Evolutionary conservation across 2,113 vertebrate species (phyloP).

Genomic region (Cebidichthys violaceus): DNA sequence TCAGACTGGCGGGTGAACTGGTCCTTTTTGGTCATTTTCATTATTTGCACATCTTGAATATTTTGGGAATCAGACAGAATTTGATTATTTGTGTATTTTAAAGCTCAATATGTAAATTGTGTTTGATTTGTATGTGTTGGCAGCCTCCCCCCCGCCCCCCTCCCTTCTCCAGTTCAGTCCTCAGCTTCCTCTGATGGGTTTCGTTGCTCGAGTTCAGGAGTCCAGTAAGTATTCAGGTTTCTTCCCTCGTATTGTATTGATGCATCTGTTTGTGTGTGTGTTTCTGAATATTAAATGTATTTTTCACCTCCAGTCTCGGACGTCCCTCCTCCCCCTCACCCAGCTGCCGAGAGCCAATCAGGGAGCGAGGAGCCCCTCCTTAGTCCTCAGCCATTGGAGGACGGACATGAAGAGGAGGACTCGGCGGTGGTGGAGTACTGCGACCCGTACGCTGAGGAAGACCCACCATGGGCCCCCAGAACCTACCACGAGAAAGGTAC

Average conservation of each 20-base stretch:
- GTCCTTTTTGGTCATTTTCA: background rate
- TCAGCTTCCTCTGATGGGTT: constrained; percentile 97
- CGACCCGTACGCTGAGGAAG: constrained; percentile 96
- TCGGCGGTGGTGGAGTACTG: constrained; percentile 94
- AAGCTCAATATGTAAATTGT: background rate
- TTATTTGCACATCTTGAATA: background rate
- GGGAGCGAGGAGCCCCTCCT: constrained; percentile 87
- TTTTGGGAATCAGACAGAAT: background rate
- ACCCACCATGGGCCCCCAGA: constrained; percentile 94
- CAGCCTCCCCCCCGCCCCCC: constrained; percentile 91
- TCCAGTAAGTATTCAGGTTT: constrained; percentile 89
- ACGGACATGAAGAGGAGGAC: constrained; percentile 91
- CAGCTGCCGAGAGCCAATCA: constrained; percentile 82
- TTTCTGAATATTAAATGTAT: background rate
- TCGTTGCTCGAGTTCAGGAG: constrained; percentile 98
- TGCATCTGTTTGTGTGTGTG: no score
- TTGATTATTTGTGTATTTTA: background rate
- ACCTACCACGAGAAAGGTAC: constrained; percentile 94
- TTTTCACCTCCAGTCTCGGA: constrained; percentile 88
- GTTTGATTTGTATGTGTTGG: constrained; percentile 26
- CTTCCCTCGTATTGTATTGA: background rate
- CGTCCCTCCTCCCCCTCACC: constrained; percentile 84
- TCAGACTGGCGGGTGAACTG: background rate
- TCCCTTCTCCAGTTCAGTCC: constrained; percentile 96
- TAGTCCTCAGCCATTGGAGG: constrained; percentile 84